Evolutionary conservation across 2,113 vertebrate genomes (phyloP).

Genomic region (Gavialis gangeticus): DNA sequence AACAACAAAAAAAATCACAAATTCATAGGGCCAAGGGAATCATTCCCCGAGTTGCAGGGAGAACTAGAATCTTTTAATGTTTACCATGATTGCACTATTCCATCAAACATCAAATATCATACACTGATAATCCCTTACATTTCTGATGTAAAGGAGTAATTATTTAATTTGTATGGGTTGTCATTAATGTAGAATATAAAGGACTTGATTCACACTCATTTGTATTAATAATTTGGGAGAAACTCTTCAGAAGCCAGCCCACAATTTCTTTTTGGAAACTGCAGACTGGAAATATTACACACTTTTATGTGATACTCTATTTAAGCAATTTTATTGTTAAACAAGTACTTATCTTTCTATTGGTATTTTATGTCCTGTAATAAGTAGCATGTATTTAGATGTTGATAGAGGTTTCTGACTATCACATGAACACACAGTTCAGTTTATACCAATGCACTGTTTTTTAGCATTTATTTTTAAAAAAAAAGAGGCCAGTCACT

Average conservation of each 20-base stretch:
- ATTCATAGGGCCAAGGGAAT: not conserved
- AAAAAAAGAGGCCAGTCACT: not conserved
- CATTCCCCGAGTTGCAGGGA: accelerated
- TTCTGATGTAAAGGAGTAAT: not conserved
- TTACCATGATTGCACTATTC: not conserved
- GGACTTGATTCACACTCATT: not conserved
- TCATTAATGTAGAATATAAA: not conserved
- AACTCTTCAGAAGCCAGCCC: not conserved
- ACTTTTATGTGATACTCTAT: too few species aligned
- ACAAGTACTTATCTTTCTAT: not conserved
- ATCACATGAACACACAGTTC: not conserved
- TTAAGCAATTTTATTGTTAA: too few species aligned
- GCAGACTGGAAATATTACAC: too few species aligned
- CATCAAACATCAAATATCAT: not conserved
- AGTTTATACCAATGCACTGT: not conserved
- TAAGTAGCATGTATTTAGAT: not conserved
- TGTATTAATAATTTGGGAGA: not conserved
- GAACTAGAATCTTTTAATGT: not conserved
- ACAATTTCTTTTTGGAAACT: not conserved
- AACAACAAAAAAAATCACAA: not conserved
- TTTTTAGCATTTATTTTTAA: not conserved
- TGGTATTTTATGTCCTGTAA: not conserved
- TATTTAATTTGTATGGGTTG: not conserved
- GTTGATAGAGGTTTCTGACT: not conserved
- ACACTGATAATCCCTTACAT: not conserved